Evolutionary conservation across 2,797 vertebrate genomes (phyloP).

Genomic region (Linurgus olivaceus): DNA sequence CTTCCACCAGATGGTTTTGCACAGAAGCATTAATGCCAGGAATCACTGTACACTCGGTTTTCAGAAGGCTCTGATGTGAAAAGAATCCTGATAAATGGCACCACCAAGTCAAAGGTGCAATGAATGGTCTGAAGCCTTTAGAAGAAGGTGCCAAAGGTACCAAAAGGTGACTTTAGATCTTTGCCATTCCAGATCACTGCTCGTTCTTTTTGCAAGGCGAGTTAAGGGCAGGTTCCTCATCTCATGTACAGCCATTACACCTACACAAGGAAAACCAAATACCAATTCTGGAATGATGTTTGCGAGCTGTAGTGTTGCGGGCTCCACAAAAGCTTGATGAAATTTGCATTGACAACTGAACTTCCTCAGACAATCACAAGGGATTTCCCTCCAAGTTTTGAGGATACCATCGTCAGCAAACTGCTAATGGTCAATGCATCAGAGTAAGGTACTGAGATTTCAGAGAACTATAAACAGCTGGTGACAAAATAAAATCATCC

Average conservation of each 20-base stretch:
- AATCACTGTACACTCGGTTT: constrained; percentile 59
- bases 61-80: constrained; percentile 19
- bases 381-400: background rate
- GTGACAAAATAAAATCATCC: background rate
- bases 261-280: background rate
- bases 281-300: rapidly evolving
- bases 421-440: no score
- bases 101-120: background rate
- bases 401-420: background rate
- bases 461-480: background rate
- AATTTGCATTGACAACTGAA: background rate
- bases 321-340: background rate
- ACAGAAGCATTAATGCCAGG: constrained; percentile 68
- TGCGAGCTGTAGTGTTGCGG: rapidly evolving
- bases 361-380: background rate
- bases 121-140: background rate
- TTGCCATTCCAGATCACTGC: background rate
- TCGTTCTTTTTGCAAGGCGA: background rate
- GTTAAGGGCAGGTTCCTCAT: background rate
- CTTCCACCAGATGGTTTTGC: constrained; percentile 75
- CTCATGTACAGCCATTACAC: background rate
- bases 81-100: constrained; percentile 19
- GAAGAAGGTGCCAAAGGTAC: background rate
- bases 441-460: background rate
- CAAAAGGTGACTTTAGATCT: background rate